Evolutionary conservation across 2,113 vertebrate species (phyloP).

Genomic region (Trinectes maculatus): DNA sequence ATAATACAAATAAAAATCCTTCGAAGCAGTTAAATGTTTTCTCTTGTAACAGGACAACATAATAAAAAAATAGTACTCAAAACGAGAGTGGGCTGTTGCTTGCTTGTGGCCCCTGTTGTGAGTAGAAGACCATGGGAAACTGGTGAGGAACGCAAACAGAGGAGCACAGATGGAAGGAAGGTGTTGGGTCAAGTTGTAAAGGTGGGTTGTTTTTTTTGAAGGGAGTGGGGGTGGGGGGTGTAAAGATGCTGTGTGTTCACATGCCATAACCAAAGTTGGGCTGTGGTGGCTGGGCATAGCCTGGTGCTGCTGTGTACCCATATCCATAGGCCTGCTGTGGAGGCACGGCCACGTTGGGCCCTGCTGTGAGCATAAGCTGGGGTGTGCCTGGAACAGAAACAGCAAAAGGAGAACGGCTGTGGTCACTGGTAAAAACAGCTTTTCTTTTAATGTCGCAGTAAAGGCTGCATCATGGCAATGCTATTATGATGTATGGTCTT

Average conservation of each 20-base stretch:
- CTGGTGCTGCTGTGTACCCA: slow-evolving; percentile 89
- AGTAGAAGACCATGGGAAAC: slow-evolving; percentile 90
- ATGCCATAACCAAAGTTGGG: slow-evolving; percentile 96
- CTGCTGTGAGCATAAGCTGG: slow-evolving; percentile 97
- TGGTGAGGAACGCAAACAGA: slow-evolving; percentile 89
- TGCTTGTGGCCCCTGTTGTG: slow-evolving; percentile 86
- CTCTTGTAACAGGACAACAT: slow-evolving; percentile 80
- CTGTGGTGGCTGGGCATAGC: slow-evolving; percentile 88
- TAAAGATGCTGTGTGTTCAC: slow-evolving; percentile 86
- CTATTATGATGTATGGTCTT: slow-evolving; percentile 3
- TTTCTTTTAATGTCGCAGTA: background rate
- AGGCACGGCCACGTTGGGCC: slow-evolving; percentile 93
- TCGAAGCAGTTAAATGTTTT: slow-evolving; percentile 82
- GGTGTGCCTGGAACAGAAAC: slow-evolving; percentile 87
- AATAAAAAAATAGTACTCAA: slow-evolving; percentile 76
- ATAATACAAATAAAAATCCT: slow-evolving; percentile 93
- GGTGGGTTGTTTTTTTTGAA: background rate
- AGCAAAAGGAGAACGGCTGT: background rate
- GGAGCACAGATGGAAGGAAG: slow-evolving; percentile 76
- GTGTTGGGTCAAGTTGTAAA: slow-evolving; percentile 21
- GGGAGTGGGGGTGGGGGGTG: slow-evolving; percentile 29
- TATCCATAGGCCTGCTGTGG: slow-evolving; percentile 96
- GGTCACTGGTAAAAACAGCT: background rate
- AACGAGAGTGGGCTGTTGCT: slow-evolving; percentile 82
- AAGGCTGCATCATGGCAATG: background rate